phyloP scores from a whole-genome alignment of 2,797 vertebrate species.

The Lagodon rhomboides region DNA sequence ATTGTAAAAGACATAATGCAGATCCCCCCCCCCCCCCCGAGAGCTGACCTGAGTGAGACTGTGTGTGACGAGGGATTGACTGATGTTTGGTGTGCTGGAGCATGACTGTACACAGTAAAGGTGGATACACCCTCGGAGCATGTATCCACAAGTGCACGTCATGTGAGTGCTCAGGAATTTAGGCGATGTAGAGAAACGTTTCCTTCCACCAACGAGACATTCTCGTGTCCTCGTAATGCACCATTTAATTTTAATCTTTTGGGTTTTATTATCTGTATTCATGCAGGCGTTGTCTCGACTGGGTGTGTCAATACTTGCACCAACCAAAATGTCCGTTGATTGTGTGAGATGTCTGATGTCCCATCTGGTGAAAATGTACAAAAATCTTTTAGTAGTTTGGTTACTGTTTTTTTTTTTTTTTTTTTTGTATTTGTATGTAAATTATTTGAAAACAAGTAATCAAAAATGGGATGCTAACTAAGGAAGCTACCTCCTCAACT shows the following conservation, averaged over 20 bases:
- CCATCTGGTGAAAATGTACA: slow-evolving; percentile 90
- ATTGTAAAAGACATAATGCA: slow-evolving; percentile 12
- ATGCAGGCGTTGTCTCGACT: slow-evolving; percentile 26
- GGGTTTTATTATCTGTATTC: slow-evolving; percentile 33
- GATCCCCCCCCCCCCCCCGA: slow-evolving; percentile 24
- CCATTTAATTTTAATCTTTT: slow-evolving; percentile 14
- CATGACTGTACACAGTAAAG: slow-evolving; percentile 70
- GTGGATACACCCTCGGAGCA: slow-evolving; percentile 75
- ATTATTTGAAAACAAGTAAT: slow-evolving; percentile 90
- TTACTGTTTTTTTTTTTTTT: slow-evolving; percentile 22
- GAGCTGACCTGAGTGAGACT: slow-evolving; percentile 48
- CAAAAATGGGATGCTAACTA: slow-evolving; percentile 92
- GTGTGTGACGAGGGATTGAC: slow-evolving; percentile 55
- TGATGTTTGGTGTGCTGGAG: slow-evolving; percentile 66
- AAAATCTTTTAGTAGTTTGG: slow-evolving; percentile 79
- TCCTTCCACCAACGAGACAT: slow-evolving; percentile 57
- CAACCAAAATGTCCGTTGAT: slow-evolving; percentile 66
- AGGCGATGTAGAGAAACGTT: slow-evolving; percentile 69
- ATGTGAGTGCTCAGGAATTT: slow-evolving; percentile 82
- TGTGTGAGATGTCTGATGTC: slow-evolving; percentile 85
- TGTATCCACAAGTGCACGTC: slow-evolving; percentile 80
- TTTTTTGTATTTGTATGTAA: slow-evolving; percentile 83
- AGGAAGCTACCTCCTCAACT: slow-evolving; percentile 98
- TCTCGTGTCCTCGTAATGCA: slow-evolving; percentile 47
- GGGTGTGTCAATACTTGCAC: slow-evolving; percentile 56